Percentiles rank a stretch among this genome's conserved stretches.
phyloP scores from a whole-genome alignment of 2,113 vertebrate species.

The Pavo muticus region DNA sequence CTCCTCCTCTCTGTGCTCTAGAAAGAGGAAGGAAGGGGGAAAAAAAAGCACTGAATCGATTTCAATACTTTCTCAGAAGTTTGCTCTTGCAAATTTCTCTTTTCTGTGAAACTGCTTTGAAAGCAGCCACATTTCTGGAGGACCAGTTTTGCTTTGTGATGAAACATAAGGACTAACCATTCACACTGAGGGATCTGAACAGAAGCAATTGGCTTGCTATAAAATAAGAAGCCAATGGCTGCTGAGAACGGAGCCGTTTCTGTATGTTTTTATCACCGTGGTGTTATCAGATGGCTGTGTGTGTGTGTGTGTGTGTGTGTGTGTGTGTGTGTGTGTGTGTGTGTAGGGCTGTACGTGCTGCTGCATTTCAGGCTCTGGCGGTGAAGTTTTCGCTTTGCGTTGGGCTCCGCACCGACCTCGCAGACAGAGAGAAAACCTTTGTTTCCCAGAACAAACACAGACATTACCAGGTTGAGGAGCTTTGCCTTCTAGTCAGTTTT shows the following conservation, averaged over 20 bases:
- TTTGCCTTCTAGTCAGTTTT: conserved; percentile 30
- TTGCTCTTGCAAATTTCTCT: neutral
- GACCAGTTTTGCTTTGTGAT: neutral
- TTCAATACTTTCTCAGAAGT: conserved; percentile 45
- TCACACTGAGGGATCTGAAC: neutral
- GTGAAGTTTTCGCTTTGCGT: neutral
- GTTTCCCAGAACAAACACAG: accelerated
- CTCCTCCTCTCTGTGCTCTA: neutral
- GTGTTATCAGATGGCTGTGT: neutral
- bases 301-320: neutral
- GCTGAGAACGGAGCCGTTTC: neutral
- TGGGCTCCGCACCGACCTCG: neutral
- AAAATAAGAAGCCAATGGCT: neutral
- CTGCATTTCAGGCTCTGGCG: neutral
- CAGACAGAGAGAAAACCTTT: neutral
- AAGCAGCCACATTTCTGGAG: neutral
- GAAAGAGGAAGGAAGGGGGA: too few species aligned
- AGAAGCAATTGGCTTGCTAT: neutral
- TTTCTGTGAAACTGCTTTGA: neutral
- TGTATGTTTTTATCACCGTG: neutral
- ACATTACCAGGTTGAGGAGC: neutral
- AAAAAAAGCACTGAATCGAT: neutral
- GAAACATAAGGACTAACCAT: neutral
- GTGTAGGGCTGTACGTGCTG: neutral
- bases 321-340: neutral